Percentiles rank a stretch among this genome's conserved stretches.
Evolutionary conservation across 2,888 invertebrate genomes (phyloP).

Genomic region (Drosophila subsilvestris): DNA sequence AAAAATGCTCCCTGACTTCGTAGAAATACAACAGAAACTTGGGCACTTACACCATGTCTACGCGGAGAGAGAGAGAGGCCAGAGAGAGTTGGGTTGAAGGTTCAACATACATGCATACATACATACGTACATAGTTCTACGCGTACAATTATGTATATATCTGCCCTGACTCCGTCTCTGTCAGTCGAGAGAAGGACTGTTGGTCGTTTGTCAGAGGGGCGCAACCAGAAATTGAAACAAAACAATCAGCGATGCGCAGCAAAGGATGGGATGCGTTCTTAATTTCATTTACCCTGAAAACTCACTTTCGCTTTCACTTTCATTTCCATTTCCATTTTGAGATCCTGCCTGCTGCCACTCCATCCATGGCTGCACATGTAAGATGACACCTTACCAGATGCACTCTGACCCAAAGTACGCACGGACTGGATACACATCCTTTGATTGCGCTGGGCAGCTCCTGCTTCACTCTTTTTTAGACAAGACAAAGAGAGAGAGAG

Average conservation of each 20-base stretch:
- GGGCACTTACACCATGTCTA: conserved; percentile 25
- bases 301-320: conserved; percentile 69
- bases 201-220: conserved; percentile 46
- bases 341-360: conserved; percentile 2
- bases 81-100: conserved; percentile 19
- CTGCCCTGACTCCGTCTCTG: background rate
- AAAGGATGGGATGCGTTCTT: conserved; percentile 79
- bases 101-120: background rate
- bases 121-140: background rate
- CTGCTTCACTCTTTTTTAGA: conserved; percentile 4
- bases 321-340: conserved; percentile 1
- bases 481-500: too few species aligned
- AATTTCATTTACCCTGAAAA: conserved; percentile 76
- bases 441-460: conserved; percentile 11
- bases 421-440: conserved; percentile 26
- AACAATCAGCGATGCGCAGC: conserved; percentile 79
- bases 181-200: too few species aligned
- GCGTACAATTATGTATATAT: conserved; percentile 47
- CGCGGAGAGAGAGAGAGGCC: background rate
- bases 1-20: conserved; percentile 64
- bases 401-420: background rate
- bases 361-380: conserved; percentile 56
- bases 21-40: conserved; percentile 13
- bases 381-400: conserved; percentile 63
- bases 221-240: conserved; percentile 76